Conservation (phyloP, 2,888 invertebrate genomes). For the Agonopterix subpropinquella region DNA sequence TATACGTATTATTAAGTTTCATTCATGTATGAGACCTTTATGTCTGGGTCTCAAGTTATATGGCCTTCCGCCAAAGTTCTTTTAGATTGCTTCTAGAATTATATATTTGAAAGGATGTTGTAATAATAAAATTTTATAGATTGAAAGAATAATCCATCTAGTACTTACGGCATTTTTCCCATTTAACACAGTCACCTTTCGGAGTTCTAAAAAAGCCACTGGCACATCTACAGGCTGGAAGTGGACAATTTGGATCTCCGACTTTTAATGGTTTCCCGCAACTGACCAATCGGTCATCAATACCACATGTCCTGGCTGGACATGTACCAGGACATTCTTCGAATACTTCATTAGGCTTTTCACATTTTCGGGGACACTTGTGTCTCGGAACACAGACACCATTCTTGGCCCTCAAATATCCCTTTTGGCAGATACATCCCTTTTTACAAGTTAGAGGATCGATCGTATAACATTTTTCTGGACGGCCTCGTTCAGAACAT, state of each 20-base stretch:
- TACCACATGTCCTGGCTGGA: neutral
- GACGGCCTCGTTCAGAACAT: conserved; percentile 2
- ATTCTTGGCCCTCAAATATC: conserved; percentile 7
- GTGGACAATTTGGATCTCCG: conserved; percentile 1
- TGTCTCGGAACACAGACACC: conserved; percentile 8
- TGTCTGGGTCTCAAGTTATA: too few species aligned
- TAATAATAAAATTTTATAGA: too few species aligned
- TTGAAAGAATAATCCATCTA: too few species aligned
- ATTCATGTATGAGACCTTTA: too few species aligned
- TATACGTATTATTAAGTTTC: too few species aligned
- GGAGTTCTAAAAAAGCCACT: conserved; percentile 4
- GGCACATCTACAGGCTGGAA: conserved; percentile 7
- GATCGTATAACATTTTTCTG: conserved; percentile 12
- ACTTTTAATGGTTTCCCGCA: conserved; percentile 5
- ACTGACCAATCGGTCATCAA: neutral
- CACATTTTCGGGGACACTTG: neutral
- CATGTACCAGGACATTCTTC: conserved; percentile 2
- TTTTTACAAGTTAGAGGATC: conserved; percentile 2
- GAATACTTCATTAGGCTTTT: neutral
- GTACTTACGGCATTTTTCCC: conserved; percentile 5
- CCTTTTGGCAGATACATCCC: conserved; percentile 12
- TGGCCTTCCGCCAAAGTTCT: too few species aligned
- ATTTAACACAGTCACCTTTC: conserved; percentile 1
- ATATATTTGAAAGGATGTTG: too few species aligned
- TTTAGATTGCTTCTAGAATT: too few species aligned